Conservation (phyloP, 2,113 vertebrate species). For the Chaetodon auriga region DNA sequence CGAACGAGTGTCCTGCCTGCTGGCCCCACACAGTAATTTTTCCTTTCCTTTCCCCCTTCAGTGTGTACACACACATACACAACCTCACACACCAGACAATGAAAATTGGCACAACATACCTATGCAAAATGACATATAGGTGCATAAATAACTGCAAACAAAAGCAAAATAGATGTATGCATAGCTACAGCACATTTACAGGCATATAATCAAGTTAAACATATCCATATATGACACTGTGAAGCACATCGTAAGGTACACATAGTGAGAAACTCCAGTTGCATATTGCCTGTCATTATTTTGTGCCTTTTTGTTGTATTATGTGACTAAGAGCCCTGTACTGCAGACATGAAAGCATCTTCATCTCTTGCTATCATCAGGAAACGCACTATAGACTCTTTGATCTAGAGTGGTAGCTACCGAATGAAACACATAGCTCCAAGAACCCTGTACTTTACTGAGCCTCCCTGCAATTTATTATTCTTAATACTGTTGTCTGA, state of each 20-base stretch:
- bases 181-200: neutral
- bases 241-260: neutral
- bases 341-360: conserved; percentile 78
- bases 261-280: conserved; percentile 32
- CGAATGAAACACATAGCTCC: conserved; percentile 47
- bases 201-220: conserved; percentile 19
- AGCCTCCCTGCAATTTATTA: conserved; percentile 37
- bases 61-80: neutral
- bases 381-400: conserved; percentile 59
- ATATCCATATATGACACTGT: conserved; percentile 7
- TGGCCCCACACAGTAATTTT: conserved; percentile 61
- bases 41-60: conserved; percentile 16
- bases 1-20: conserved; percentile 65
- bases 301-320: conserved; percentile 65
- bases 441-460: conserved; percentile 41
- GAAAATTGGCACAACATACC: conserved; percentile 5
- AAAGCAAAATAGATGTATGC: conserved; percentile 16
- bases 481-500: conserved; percentile 9
- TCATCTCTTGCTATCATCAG: conserved; percentile 70
- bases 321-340: conserved; percentile 70
- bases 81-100: conserved; percentile 9
- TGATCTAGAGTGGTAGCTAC: conserved; percentile 70
- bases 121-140: conserved; percentile 32
- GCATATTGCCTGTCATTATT: conserved; percentile 64
- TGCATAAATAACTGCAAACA: conserved; percentile 30